Evolutionary conservation across 2,797 vertebrate species (phyloP), one percentile per base, ranked within the genome.

Genomic region (Tapirus indicus): DNA sequence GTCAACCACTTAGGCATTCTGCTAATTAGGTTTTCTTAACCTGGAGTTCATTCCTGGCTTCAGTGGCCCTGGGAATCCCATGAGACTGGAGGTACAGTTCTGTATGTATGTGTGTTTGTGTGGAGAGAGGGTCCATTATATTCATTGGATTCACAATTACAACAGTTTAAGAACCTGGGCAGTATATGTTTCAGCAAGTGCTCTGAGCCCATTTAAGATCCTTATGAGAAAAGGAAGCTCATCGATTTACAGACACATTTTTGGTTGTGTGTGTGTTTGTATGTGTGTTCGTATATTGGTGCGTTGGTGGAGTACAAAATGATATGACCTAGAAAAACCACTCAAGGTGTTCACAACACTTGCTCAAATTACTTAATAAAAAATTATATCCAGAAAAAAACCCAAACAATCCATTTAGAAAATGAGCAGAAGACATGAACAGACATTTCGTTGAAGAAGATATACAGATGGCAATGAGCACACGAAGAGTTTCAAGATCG

Each of bases 311-410:
- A 54, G 4, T 75, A 60, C 2, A 32, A 79, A 91, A 44, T 66
- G 32, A 21, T n/a, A 52, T 23, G 69, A 74, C 14, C 6, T 38
- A 75, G 80, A 87, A 41, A 77, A 68, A 47, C 27, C 32, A 58
- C 17, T 91, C 13, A 93, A 77, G 12, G 16, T 77, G 5, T 84
- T 89, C 25, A 92, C 47, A 90, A 69, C 7, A 80, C 66, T 91
- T 96, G 52, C 64, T 96, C 35, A 66, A 92, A 93, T 88, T 80
- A 66, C 44, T 97, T 96, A 82, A 82, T 92, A 72, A 82, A 94
- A 88, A 75, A 35, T 80, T 54, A 16, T 4, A 32, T 60, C 17
- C 32, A 75, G 11, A 77, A 90, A 74, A 27, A 56, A 35, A 1
- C 4, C 64, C 27, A 84, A 58, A 25, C 17, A 54, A 74, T 35